Conservation (phyloP, 2,113 vertebrate genomes). For the Orthonyx spaldingii region DNA sequence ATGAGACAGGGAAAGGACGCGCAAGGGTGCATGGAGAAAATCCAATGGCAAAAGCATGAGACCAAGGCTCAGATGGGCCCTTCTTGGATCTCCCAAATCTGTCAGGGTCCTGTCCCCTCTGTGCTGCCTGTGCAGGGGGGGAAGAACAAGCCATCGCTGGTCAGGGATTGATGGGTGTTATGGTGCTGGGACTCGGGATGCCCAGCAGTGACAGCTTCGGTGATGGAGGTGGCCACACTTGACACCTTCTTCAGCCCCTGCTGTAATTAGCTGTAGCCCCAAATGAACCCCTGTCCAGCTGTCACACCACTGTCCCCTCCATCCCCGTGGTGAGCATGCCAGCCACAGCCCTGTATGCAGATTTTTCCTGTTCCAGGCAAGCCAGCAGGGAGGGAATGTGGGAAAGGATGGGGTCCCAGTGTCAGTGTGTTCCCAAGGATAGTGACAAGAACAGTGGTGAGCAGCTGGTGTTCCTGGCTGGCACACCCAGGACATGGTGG, state of each 20-base stretch:
- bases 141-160: not conserved
- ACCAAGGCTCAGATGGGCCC: not conserved
- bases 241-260: not conserved
- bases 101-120: not conserved
- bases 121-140: not conserved
- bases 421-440: not conserved
- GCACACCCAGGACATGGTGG: not conserved
- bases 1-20: not conserved
- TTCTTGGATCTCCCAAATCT: not conserved
- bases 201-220: not conserved
- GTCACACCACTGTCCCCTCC: not conserved
- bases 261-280: not conserved
- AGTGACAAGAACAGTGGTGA: not conserved
- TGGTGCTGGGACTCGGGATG: not conserved
- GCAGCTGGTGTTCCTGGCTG: not conserved
- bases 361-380: not conserved
- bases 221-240: not conserved
- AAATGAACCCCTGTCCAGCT: not conserved
- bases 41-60: not conserved
- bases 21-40: not conserved
- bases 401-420: not conserved
- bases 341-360: not conserved
- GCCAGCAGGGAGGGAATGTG: not conserved
- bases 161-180: not conserved
- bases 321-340: not conserved